Conservation (phyloP, 2,113 vertebrate genomes). For the Ictalurus punctatus region DNA sequence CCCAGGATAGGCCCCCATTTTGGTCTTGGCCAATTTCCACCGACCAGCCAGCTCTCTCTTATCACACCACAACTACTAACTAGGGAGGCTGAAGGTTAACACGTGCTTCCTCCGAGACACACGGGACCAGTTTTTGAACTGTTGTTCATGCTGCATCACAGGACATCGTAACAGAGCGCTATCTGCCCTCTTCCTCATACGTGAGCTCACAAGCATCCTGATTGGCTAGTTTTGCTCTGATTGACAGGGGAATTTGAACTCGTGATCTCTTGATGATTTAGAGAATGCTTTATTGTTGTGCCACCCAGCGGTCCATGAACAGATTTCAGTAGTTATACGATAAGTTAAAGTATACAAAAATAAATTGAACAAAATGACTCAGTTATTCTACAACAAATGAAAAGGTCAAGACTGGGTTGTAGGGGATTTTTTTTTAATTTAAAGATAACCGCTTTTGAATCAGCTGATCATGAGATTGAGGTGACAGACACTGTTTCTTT, state of each 20-base stretch:
- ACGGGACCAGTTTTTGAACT: not conserved
- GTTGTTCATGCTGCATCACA: not conserved
- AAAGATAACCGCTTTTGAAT: not conserved
- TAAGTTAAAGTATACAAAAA: not conserved
- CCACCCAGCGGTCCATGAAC: not conserved
- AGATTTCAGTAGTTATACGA: conserved; percentile 1
- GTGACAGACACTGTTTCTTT: not conserved
- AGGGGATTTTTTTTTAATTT: not conserved
- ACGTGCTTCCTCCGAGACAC: not conserved
- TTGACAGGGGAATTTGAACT: not conserved
- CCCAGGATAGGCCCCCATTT: not conserved
- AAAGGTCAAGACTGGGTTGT: not conserved
- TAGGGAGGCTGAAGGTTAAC: not conserved
- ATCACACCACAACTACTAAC: not conserved
- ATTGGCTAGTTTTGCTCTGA: not conserved
- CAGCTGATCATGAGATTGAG: not conserved
- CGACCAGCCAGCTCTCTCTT: not conserved
- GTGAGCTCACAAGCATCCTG: not conserved
- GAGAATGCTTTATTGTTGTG: not conserved
- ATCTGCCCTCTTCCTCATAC: not conserved
- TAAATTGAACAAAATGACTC: not conserved
- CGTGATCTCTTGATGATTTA: not conserved
- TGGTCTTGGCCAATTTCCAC: not conserved
- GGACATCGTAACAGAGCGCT: not conserved
- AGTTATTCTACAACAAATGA: not conserved